Conservation (phyloP, 2,797 vertebrate species). For the Thamnophis elegans region DNA sequence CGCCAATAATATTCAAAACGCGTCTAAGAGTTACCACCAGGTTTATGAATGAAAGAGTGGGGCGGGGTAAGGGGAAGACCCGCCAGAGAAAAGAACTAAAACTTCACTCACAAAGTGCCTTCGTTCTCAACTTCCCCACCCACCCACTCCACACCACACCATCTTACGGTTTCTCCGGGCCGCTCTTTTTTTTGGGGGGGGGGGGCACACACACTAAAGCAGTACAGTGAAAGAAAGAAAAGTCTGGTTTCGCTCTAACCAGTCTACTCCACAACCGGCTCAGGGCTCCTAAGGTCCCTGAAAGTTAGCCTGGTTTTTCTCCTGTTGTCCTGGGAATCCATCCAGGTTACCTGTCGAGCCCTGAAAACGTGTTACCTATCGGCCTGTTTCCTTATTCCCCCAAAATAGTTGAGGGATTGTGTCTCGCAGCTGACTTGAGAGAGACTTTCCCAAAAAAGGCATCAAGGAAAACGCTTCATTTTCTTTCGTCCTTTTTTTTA, state of each 20-base stretch:
- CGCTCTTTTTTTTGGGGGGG: slow-evolving; percentile 25
- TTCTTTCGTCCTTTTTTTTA: neutral
- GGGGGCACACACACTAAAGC: neutral
- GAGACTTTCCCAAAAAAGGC: neutral
- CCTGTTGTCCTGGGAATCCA: neutral
- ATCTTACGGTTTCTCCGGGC: neutral
- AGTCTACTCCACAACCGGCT: neutral
- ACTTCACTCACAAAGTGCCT: slow-evolving; percentile 49
- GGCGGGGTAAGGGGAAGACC: slow-evolving; percentile 29
- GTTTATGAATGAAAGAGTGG: slow-evolving; percentile 72
- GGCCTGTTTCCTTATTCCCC: neutral
- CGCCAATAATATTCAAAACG: slow-evolving; percentile 83
- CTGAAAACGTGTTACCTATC: neutral
- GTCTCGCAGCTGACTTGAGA: neutral
- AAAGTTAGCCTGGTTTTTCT: neutral
- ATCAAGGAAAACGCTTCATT: accelerated
- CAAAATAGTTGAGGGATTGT: neutral
- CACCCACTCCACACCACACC: neutral
- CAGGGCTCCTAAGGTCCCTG: neutral
- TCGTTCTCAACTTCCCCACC: slow-evolving; percentile 4
- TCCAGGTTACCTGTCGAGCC: neutral
- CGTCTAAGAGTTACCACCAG: slow-evolving; percentile 70
- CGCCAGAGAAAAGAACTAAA: slow-evolving; percentile 51
- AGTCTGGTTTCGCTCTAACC: neutral
- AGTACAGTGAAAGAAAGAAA: neutral